These are phyloP conservation scores for Bergia sp. DNA, from an alignment of 92 coral and sea anemone genomes.

Conservation along the genomic window DNA sequence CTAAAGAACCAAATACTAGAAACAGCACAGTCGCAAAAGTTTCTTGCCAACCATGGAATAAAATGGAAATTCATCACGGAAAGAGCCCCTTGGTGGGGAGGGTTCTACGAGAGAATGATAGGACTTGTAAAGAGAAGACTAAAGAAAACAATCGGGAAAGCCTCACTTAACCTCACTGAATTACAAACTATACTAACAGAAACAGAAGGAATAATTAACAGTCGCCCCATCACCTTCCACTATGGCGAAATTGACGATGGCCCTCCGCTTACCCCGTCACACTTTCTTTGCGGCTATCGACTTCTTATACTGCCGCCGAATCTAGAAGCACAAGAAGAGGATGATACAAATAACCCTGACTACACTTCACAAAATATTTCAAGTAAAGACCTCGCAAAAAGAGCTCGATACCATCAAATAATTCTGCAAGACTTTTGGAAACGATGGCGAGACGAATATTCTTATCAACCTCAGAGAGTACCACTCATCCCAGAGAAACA, in stretches of 20 bases:
- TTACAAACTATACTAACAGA: constrained; percentile 29
- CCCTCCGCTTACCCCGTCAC: constrained; percentile 32
- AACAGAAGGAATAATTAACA: constrained; percentile 33
- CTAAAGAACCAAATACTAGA: constrained; percentile 25
- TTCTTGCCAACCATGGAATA: constrained; percentile 24
- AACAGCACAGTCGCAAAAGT: constrained; percentile 32
- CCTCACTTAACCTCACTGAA: constrained; percentile 12
- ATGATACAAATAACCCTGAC: constrained; percentile 29
- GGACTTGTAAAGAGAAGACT: constrained; percentile 42
- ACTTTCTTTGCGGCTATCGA: constrained; percentile 30
- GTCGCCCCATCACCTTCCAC: constrained; percentile 9
- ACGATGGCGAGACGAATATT: constrained; percentile 41
- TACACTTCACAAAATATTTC: constrained; percentile 34
- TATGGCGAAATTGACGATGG: constrained; percentile 14
- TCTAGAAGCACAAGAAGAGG: constrained; percentile 34
- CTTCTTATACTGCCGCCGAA: constrained; percentile 25
- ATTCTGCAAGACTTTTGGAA: constrained; percentile 38
- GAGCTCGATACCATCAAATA: constrained; percentile 19
- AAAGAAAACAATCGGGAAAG: constrained; percentile 41
- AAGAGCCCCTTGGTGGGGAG: constrained; percentile 31
- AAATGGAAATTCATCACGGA: constrained; percentile 8
- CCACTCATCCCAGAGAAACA: constrained; percentile 6
- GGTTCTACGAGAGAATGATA: constrained; percentile 37
- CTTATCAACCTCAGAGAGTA: constrained; percentile 10
- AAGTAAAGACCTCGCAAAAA: constrained; percentile 31